Percentiles rank a stretch among this genome's conserved stretches.
phyloP scores from a whole-genome alignment of 2,113 vertebrate species.

The Mormyrus iriodes region DNA sequence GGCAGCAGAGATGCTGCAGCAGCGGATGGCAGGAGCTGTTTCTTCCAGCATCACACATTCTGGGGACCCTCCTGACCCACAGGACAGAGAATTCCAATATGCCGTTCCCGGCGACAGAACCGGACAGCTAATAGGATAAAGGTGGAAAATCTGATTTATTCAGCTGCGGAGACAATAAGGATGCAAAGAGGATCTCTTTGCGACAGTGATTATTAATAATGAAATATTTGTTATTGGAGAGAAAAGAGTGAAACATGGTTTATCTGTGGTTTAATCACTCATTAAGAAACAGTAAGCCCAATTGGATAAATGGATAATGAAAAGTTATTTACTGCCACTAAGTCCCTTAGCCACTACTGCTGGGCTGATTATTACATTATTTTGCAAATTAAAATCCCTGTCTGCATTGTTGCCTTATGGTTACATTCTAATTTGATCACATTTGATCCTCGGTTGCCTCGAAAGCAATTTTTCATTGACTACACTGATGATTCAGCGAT shows the following conservation, averaged over 20 bases:
- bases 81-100: not conserved
- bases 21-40: not conserved
- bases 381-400: constrained; percentile 15
- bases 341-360: constrained; percentile 2
- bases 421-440: not conserved
- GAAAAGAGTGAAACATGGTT: not conserved
- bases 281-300: constrained; percentile 10
- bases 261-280: not conserved
- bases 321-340: constrained; percentile 19
- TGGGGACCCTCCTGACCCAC: not conserved
- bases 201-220: not conserved
- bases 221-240: not conserved
- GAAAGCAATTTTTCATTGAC: not conserved
- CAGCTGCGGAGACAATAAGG: not conserved
- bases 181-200: not conserved
- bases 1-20: not conserved
- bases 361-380: not conserved
- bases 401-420: constrained; percentile 3
- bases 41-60: not conserved
- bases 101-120: not conserved
- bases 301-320: not conserved
- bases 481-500: not conserved
- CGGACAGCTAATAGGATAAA: not conserved
- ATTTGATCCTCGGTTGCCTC: constrained; percentile 1
- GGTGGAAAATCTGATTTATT: constrained; percentile 7